These are phyloP conservation scores for Eciton burchellii DNA, from an alignment of 1,140 invertebrate species.

Conservation along the genomic window DNA sequence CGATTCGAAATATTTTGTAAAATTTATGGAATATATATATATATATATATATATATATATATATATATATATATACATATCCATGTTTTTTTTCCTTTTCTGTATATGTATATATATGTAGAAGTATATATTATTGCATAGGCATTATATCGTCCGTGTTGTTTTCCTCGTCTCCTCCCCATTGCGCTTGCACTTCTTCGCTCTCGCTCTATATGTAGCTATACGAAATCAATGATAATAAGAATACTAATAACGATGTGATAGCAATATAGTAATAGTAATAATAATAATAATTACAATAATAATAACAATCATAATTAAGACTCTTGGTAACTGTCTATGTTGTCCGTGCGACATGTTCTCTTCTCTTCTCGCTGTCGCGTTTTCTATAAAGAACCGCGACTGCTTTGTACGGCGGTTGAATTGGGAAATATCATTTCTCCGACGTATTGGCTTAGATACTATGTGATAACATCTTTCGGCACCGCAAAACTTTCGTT, in stretches of 20 bases:
- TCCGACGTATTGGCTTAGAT: conserved; percentile 13
- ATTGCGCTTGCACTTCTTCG: conserved; percentile 53
- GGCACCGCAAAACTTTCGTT: conserved; percentile 6
- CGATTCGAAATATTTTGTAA: conserved; percentile 73
- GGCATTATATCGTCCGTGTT: conserved; percentile 61
- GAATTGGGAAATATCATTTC: conserved; percentile 54
- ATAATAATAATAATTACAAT: conserved; percentile 40
- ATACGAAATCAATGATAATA: conserved; percentile 56
- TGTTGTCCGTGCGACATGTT: conserved; percentile 19
- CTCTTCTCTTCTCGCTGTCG: neutral
- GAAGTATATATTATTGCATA: conserved; percentile 71
- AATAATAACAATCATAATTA: conserved; percentile 60
- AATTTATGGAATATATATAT: conserved; percentile 68
- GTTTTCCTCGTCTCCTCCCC: conserved; percentile 42
- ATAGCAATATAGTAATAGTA: conserved; percentile 67
- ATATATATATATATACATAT: conserved; percentile 12
- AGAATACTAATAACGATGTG: conserved; percentile 59
- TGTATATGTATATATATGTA: conserved; percentile 62
- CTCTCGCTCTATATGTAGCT: conserved; percentile 51
- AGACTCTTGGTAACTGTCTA: conserved; percentile 63
- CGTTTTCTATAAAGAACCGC: conserved; percentile 66
- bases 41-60: conserved; percentile 40
- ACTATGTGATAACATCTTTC: conserved; percentile 42
- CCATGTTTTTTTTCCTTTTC: conserved; percentile 12
- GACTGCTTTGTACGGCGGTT: conserved; percentile 59